These are phyloP conservation scores for Octomys mimax DNA, from an alignment of 2,797 vertebrate genomes.

Conservation along the genomic window DNA sequence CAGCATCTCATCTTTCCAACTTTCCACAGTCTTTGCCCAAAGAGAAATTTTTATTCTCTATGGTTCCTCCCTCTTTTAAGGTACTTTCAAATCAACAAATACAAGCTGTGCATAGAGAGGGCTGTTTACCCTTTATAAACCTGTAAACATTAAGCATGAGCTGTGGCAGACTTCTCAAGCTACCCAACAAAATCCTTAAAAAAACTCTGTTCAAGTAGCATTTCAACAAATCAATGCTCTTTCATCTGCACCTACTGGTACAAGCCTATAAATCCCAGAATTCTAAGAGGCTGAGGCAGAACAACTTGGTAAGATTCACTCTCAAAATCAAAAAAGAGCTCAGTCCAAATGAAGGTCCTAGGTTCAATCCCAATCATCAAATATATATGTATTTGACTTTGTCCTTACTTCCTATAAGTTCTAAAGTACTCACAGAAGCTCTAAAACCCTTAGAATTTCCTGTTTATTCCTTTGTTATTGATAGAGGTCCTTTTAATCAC, in stretches of 20 bases:
- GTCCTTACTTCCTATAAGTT: background rate
- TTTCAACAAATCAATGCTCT: background rate
- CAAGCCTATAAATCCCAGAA: background rate
- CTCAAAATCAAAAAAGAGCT: background rate
- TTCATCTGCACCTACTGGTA: background rate
- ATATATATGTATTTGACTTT: background rate
- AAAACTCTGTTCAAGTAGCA: conserved; percentile 20
- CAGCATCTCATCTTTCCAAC: background rate
- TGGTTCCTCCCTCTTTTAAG: background rate
- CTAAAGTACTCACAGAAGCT: background rate
- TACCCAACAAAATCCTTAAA: background rate
- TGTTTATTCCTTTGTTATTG: background rate
- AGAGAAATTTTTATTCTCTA: background rate
- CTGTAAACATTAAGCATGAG: background rate
- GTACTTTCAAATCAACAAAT: background rate
- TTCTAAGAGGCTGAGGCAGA: background rate
- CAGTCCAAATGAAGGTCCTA: background rate
- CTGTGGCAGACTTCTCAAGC: background rate
- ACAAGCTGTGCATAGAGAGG: background rate
- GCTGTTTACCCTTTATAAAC: background rate
- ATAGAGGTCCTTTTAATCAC: background rate
- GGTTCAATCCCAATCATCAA: background rate
- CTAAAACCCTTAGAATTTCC: conserved; percentile 20
- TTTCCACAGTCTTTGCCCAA: background rate
- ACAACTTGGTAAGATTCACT: background rate